phyloP scores from a whole-genome alignment of 2,888 invertebrate species.

The Drosophila monieri region DNA sequence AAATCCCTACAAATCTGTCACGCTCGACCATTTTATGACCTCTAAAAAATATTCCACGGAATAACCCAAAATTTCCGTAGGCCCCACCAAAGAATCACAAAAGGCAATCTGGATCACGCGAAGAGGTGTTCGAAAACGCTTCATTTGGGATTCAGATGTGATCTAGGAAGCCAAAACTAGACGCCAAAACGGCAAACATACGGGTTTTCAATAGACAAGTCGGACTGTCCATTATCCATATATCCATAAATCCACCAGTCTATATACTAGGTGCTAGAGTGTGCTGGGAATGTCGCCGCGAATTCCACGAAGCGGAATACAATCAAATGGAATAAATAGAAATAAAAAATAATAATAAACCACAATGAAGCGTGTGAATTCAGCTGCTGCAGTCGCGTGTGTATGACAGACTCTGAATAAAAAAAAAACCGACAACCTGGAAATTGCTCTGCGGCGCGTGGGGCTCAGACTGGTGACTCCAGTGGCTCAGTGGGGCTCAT shows the following conservation, averaged over 20 bases:
- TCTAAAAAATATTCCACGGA: neutral
- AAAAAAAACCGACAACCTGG: constrained; percentile 45
- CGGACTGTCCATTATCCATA: constrained; percentile 51
- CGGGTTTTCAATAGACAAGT: constrained; percentile 23
- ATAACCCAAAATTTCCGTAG: constrained; percentile 9
- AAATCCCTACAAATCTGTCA: neutral
- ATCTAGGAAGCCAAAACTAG: neutral
- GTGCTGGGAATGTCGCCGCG: constrained; percentile 72
- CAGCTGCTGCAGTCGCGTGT: constrained; percentile 77
- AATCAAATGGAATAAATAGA: constrained; percentile 32
- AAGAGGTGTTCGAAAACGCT: constrained; percentile 13
- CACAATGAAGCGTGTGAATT: constrained; percentile 73
- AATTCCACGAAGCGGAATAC: constrained; percentile 62
- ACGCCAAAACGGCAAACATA: constrained; percentile 10
- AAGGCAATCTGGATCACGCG: constrained; percentile 21
- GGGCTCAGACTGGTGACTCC: constrained; percentile 50
- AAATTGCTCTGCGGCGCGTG: constrained; percentile 71
- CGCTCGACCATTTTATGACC: neutral
- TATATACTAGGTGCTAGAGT: constrained; percentile 41
- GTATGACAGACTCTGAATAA: constrained; percentile 71
- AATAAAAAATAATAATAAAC: constrained; percentile 44
- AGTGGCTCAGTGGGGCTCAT: constrained; percentile 6
- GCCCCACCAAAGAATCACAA: constrained; percentile 1
- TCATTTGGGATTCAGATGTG: constrained; percentile 35
- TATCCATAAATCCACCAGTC: constrained; percentile 11